A percentile compares a stretch with the other conserved stretches of the same genome.
phyloP scores from a whole-genome alignment of 2,888 invertebrate genomes.

The Oscheius onirici region DNA sequence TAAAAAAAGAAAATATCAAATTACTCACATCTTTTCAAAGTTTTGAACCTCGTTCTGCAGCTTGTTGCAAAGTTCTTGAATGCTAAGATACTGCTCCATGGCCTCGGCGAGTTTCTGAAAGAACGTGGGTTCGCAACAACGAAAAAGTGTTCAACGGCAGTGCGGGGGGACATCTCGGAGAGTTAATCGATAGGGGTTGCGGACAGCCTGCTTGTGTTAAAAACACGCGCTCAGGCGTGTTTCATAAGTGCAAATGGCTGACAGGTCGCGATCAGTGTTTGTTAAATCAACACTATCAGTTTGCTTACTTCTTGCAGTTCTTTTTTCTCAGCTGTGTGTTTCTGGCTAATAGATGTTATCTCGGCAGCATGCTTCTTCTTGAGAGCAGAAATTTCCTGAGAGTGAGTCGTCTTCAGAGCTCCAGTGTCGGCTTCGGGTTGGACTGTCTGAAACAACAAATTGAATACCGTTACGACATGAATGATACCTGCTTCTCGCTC shows the following conservation, averaged over 20 bases:
- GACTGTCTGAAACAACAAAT: background rate
- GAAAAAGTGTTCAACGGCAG: conserved; percentile 14
- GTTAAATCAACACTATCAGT: conserved; percentile 15
- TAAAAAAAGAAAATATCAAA: background rate
- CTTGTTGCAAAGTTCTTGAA: conserved; percentile 24
- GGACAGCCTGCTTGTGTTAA: conserved; percentile 8
- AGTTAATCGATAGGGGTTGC: conserved; percentile 12
- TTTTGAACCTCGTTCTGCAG: conserved; percentile 29
- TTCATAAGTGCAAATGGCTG: conserved; percentile 16
- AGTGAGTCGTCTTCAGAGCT: background rate
- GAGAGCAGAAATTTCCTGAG: no score
- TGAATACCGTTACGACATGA: no score
- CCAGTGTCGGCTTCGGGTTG: background rate
- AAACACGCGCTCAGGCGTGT: conserved; percentile 14
- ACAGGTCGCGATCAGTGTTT: background rate
- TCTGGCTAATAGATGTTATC: no score
- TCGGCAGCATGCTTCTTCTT: no score
- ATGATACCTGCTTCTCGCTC: no score
- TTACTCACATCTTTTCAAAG: conserved; percentile 33
- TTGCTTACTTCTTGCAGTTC: conserved; percentile 9
- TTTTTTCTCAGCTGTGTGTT: background rate
- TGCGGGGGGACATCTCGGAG: conserved; percentile 9
- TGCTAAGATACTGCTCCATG: conserved; percentile 23
- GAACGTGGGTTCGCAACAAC: background rate
- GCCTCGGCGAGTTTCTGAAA: conserved; percentile 8